These are phyloP conservation scores for Chrysochloris asiatica DNA, from an alignment of 2,113 vertebrate genomes.

Conservation along the genomic window DNA sequence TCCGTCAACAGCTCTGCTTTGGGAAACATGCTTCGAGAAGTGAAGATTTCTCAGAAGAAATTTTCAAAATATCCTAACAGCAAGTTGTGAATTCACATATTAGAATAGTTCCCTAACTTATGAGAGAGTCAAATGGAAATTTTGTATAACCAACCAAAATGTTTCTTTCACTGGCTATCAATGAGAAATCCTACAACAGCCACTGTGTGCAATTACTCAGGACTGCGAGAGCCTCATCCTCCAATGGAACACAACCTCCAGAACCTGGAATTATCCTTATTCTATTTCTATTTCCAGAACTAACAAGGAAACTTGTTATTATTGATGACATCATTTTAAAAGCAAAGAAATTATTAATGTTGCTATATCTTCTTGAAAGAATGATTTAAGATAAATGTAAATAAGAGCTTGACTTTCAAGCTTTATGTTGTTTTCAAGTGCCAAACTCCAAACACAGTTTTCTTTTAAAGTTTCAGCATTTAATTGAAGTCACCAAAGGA, in stretches of 20 bases:
- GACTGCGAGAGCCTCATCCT: background rate
- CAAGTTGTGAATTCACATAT: background rate
- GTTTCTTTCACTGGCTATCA: background rate
- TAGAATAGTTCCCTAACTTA: conserved; percentile 36
- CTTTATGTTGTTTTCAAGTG: conserved; percentile 60
- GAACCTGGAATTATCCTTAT: background rate
- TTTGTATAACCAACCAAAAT: background rate
- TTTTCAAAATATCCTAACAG: background rate
- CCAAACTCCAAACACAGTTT: conserved; percentile 40
- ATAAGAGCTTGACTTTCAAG: conserved; percentile 62
- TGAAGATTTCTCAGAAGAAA: conserved; percentile 12
- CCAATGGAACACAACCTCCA: background rate
- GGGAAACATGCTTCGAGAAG: conserved; percentile 20
- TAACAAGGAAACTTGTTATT: conserved; percentile 12
- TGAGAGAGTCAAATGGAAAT: conserved; percentile 3
- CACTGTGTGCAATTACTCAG: background rate
- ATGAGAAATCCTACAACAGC: background rate
- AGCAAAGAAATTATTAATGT: background rate
- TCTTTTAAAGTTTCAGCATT: conserved; percentile 53
- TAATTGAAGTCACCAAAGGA: conserved; percentile 62
- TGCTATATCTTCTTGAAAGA: conserved; percentile 33
- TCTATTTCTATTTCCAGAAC: background rate
- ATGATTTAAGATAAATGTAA: conserved; percentile 67
- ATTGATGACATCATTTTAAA: background rate
- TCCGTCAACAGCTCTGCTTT: background rate